These are phyloP conservation scores for Stylophora pistillata DNA, from an alignment of 64 coral and sea anemone genomes.

Conservation along the genomic window DNA sequence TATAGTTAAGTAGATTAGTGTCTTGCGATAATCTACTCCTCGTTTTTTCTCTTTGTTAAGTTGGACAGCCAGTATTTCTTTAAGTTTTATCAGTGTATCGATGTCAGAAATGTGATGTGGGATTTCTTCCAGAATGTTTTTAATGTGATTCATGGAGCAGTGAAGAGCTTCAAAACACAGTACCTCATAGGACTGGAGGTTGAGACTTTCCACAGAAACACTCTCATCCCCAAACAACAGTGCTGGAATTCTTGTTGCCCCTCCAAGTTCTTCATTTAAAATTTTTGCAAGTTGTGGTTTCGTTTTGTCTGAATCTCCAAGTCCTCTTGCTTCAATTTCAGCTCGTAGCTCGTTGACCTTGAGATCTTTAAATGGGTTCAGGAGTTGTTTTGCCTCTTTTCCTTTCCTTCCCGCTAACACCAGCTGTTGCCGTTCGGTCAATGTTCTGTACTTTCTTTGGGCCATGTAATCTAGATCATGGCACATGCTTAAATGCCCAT, in stretches of 20 bases:
- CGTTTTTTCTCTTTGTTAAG: too few relatives aligned
- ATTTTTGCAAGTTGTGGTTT: constrained; percentile 24
- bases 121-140: constrained; percentile 29
- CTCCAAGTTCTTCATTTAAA: constrained; percentile 25
- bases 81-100: constrained; percentile 26
- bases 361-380: constrained; percentile 26
- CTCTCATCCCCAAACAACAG: not conserved
- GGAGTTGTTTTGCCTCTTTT: constrained; percentile 19
- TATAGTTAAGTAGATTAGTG: constrained; percentile 4
- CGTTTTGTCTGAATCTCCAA: too few relatives aligned
- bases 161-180: constrained; percentile 49
- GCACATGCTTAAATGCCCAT: constrained; percentile 22
- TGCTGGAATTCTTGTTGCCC: constrained; percentile 44
- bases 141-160: constrained; percentile 46
- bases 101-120: constrained; percentile 34
- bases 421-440: not conserved
- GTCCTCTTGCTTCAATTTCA: constrained; percentile 29
- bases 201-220: constrained; percentile 4
- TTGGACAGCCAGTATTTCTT: constrained; percentile 19
- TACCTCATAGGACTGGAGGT: constrained; percentile 43
- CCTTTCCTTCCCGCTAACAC: constrained; percentile 2
- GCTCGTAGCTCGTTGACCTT: constrained; percentile 24
- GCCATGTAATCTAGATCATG: constrained; percentile 18
- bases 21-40: not conserved
- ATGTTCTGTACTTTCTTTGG: constrained; percentile 37